Conservation (phyloP, 2,113 vertebrate genomes). For the Malurus melanocephalus region DNA sequence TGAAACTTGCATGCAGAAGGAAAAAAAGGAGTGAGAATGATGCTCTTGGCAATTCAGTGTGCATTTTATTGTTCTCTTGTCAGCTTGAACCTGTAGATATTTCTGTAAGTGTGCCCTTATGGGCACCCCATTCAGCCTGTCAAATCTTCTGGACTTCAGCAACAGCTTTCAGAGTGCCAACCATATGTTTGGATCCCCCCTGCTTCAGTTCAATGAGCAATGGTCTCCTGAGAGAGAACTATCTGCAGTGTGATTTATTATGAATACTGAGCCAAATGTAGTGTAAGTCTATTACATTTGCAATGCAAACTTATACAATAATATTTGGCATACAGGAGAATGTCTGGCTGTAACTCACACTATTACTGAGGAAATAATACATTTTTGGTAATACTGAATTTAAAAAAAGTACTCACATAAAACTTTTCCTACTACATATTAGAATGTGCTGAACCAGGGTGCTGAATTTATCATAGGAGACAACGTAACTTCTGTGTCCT, state of each 20-base stretch:
- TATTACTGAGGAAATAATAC: background rate
- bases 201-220: background rate
- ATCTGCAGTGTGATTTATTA: conserved; percentile 16
- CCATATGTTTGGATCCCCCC: conserved; percentile 10
- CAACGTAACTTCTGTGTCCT: background rate
- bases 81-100: background rate
- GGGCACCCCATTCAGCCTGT: background rate
- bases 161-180: background rate
- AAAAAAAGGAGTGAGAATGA: background rate
- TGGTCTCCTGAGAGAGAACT: background rate
- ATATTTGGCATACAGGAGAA: background rate
- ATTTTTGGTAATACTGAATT: background rate
- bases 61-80: conserved; percentile 5
- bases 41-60: conserved; percentile 20
- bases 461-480: background rate
- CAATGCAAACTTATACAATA: background rate
- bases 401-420: background rate
- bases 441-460: background rate
- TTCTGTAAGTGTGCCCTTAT: background rate
- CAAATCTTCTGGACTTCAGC: background rate
- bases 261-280: background rate
- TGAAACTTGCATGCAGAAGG: background rate
- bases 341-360: background rate
- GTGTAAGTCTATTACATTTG: background rate
- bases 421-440: background rate